Percentiles rank a stretch among this genome's conserved stretches.
These are phyloP conservation scores for Alexandromys fortis DNA, from an alignment of 2,113 vertebrate species.

Conservation along the genomic window DNA sequence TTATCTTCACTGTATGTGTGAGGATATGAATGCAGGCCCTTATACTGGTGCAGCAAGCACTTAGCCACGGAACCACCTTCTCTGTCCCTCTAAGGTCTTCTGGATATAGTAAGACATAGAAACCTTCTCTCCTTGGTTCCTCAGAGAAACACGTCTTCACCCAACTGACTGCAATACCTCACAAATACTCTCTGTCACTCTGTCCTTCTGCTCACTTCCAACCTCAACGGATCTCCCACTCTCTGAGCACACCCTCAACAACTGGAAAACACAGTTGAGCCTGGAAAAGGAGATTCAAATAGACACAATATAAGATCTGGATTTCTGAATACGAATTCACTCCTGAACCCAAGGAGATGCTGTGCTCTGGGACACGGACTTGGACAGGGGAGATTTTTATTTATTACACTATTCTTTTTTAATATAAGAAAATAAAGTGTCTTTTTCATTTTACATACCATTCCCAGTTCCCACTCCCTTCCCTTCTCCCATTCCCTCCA, in stretches of 20 bases:
- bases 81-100: accelerated
- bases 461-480: no score
- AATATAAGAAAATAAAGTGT: no score
- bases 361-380: neutral
- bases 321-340: neutral
- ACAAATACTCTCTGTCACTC: neutral
- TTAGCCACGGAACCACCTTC: neutral
- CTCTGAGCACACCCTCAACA: neutral
- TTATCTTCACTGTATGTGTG: neutral
- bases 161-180: neutral
- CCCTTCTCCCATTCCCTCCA: no score
- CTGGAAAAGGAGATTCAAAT: neutral
- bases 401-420: no score
- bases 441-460: no score
- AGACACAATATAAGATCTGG: neutral
- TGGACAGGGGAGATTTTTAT: no score
- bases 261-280: neutral
- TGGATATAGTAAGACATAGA: neutral
- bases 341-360: neutral
- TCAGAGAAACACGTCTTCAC: neutral
- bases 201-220: neutral
- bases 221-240: neutral
- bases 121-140: neutral
- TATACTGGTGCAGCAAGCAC: neutral
- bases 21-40: neutral